phyloP scores from a whole-genome alignment of 2,113 vertebrate species.

The Gopherus flavomarginatus region DNA sequence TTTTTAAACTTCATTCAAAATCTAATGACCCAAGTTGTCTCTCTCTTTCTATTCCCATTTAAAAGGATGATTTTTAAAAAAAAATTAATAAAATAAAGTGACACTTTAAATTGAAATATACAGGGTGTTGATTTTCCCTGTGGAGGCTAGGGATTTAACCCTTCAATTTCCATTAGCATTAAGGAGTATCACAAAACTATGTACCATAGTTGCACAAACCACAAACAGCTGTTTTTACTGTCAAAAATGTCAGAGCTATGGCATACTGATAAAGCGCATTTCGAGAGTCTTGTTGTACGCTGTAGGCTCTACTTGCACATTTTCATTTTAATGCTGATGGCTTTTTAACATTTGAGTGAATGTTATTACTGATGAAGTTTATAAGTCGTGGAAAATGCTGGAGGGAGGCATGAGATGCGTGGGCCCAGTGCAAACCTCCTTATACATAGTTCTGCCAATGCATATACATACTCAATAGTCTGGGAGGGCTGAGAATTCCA shows the following conservation, averaged over 20 bases:
- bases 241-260: background rate
- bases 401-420: background rate
- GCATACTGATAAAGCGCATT: background rate
- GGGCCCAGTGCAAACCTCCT: background rate
- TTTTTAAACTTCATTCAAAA: background rate
- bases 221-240: background rate
- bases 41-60: background rate
- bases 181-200: background rate
- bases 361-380: background rate
- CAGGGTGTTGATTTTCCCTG: background rate
- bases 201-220: background rate
- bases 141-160: background rate
- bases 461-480: background rate
- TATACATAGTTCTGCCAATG: background rate
- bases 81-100: background rate
- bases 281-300: background rate
- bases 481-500: background rate
- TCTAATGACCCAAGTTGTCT: background rate
- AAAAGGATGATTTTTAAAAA: fast-evolving
- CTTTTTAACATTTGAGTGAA: background rate
- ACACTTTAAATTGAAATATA: background rate
- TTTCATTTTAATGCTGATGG: background rate
- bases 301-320: background rate
- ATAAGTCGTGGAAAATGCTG: background rate
- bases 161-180: background rate